Base-by-base conservation (phyloP, 2,888 invertebrate genomes). In the Archips xylosteana region DNA sequence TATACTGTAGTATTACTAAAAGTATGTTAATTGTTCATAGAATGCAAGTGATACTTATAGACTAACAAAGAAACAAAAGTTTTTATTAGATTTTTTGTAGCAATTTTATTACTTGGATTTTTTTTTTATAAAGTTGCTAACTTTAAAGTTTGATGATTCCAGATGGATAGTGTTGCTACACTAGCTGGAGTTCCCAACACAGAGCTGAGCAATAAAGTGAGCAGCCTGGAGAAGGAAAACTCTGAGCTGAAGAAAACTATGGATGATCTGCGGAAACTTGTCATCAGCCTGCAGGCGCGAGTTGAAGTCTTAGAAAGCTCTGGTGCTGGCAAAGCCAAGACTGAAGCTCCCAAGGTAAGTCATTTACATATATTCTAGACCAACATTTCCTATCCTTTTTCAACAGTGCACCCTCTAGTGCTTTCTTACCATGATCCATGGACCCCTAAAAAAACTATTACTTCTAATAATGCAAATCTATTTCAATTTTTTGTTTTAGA, bases 161-260 rank as follows among this genome's bases (percentile, higher is more conserved):
- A 96, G 96, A 96, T 97, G 95, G 96, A 96, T 80, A 95, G 95
- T 82, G 95, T 96, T 77, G 95, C 95, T 76, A 92, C 94, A 49
- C 83, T 96, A 76, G 94, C 95, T 76, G 94, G 95, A 76, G 92
- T 95, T 70, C 92, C 95, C 32, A 95, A 95, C 80, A 94, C 94
- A 69, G 96, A 96, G 83, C 83, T 96, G 42, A 88, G 90, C 68
- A 94, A 92, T 78, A 95, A 96, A 81, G 83, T 96, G 71, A 91
- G 89, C 74, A 82, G 84, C 51, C 84, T 96, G 64, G 96, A 96
- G 81, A 95, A 95, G 76, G 96, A 96, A 76, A 96, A 96, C 80
- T 80, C 87, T 64, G 92, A 95, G 74, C 85, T 96, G 61, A 94
- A 91, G 75, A 91, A 90, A 83, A 89, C 92, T 76, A 86, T 95